Evolutionary conservation across 2,797 vertebrate genomes (phyloP).

Genomic region (Leptatherina wallacei): DNA sequence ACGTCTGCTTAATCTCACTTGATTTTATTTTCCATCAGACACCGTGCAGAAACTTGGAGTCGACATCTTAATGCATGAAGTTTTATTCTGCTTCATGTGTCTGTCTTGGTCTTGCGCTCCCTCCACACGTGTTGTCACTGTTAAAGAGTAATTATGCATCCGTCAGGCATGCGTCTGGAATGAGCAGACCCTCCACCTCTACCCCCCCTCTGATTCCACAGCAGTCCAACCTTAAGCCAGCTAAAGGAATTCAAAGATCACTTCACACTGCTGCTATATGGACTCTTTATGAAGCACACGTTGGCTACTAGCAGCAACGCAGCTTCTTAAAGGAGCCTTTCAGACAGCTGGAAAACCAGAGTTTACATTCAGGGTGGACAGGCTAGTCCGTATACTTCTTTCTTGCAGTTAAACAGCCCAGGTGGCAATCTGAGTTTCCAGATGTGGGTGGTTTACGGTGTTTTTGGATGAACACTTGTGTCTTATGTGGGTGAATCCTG

Average conservation of each 20-base stretch:
- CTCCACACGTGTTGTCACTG: neutral
- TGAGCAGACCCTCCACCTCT: conserved; percentile 48
- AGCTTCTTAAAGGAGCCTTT: conserved; percentile 65
- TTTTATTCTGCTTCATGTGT: neutral
- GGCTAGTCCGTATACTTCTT: conserved; percentile 34
- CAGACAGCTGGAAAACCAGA: conserved; percentile 52
- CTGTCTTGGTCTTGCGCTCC: conserved; percentile 3
- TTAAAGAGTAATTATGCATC: conserved; percentile 30
- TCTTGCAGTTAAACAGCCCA: conserved; percentile 39
- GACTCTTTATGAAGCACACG: conserved; percentile 58
- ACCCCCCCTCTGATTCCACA: conserved; percentile 23
- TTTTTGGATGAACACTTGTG: conserved; percentile 23
- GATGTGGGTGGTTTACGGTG: conserved; percentile 28
- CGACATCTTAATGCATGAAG: neutral
- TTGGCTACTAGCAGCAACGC: conserved; percentile 24
- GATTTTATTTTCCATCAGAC: neutral
- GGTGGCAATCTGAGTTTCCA: conserved; percentile 62
- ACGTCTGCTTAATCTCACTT: neutral
- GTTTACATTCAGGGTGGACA: conserved; percentile 69
- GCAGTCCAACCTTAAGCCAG: conserved; percentile 53
- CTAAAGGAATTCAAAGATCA: conserved; percentile 58
- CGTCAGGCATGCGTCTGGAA: conserved; percentile 55
- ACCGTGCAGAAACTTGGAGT: neutral
- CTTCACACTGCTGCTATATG: conserved; percentile 55
- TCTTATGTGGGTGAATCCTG: conserved; percentile 28